Base-by-base conservation (phyloP, 2,113 vertebrate genomes). In the Indicator maculatus region DNA sequence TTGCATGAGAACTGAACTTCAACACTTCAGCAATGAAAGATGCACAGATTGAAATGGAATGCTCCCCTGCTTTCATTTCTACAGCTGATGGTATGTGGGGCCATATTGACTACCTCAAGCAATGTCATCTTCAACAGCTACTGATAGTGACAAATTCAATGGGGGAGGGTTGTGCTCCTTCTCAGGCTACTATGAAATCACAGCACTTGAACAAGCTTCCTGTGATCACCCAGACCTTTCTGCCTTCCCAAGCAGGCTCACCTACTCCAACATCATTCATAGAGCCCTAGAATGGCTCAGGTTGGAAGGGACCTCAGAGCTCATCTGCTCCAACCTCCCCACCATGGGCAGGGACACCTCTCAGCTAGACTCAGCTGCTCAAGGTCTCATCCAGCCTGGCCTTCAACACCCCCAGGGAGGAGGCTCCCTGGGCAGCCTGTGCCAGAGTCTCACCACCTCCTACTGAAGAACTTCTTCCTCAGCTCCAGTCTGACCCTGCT, bases 201-300 rank as follows among this genome's bases (percentile, higher is more conserved):
- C 20, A 56, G 63, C 31, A 85, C 45, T 44, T 63, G 7, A 78
- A 81, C 30, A 66, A 7, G 27, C 12, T 11, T 72, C 53, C 26
- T 6, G 11, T 47, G 26, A 81, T 53, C 27, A 59, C 21, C 67
- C 30, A 83, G 30, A 71, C 1, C 1, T 36, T 59, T 2, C 59
- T 60, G 10, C 27, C 27, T 60, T 73, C 24, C 28, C 21, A 38
- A 61, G 28, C 12, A 76, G 14, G 27, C 16, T 69, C 20, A 56
- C 5, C 20, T 45, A 60, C n/a, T 74, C 38, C 66, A 69, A 17
- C 0, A 0, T 24, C 24, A 21, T 24, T 72, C 33, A 55, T 52
- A 31, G 24, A 67, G 66, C 7, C 50, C 50, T 52, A 52, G 6
- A 52, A 7, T 52, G 50, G 50, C 50, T 26, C 12, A 52, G 50